These are phyloP conservation scores for Schrankia costaestrigalis DNA, from an alignment of 2,888 invertebrate genomes.

Conservation along the genomic window DNA sequence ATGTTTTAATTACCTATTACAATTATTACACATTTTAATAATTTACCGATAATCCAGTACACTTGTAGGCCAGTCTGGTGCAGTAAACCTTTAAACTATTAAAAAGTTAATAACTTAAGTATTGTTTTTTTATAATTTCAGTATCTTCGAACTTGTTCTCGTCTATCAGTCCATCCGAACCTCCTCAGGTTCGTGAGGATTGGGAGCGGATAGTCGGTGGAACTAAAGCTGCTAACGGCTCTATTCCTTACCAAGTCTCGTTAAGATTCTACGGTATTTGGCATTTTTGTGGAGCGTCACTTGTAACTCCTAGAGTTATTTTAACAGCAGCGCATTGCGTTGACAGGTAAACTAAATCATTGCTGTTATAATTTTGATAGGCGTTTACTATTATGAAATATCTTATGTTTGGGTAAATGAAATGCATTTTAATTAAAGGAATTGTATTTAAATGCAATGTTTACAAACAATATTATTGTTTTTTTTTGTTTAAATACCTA, in stretches of 20 bases:
- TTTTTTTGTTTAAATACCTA: too few relatives aligned
- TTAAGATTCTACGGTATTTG: constrained; percentile 66
- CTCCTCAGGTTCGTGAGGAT: constrained; percentile 47
- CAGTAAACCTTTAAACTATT: not conserved
- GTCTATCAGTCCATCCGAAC: constrained; percentile 27
- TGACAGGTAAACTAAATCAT: constrained; percentile 52
- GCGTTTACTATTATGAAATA: too few relatives aligned
- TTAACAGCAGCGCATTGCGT: constrained; percentile 81
- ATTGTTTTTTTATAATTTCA: constrained; percentile 29
- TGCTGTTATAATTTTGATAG: not conserved
- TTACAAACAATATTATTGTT: too few relatives aligned
- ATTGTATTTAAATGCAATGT: too few relatives aligned
- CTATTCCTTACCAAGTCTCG: constrained; percentile 78
- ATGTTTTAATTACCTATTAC: too few relatives aligned
- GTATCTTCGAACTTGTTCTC: constrained; percentile 51
- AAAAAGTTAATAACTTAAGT: not conserved
- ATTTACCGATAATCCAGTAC: too few relatives aligned
- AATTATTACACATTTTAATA: not conserved
- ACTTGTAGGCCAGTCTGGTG: not conserved
- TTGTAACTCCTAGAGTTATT: constrained; percentile 74
- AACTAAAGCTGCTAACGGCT: constrained; percentile 69
- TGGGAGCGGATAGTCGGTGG: constrained; percentile 80
- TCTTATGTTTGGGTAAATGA: too few relatives aligned
- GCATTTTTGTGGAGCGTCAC: constrained; percentile 82
- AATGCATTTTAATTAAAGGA: too few relatives aligned